Evolutionary conservation across 2,113 vertebrate genomes (phyloP).

Genomic region (Mustela nigripes): DNA sequence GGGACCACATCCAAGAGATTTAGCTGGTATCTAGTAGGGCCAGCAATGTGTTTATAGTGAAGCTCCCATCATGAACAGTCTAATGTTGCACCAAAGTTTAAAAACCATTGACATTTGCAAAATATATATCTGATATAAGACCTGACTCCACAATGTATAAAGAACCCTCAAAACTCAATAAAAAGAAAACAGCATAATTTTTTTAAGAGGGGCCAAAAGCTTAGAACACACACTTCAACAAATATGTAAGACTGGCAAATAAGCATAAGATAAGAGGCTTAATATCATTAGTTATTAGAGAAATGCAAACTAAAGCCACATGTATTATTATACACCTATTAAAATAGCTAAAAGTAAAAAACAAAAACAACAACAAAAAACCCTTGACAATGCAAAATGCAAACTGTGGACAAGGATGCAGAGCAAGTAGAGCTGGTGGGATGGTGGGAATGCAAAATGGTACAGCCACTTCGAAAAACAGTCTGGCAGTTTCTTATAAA

Average conservation of each 20-base stretch:
- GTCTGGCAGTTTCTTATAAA: neutral
- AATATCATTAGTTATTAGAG: neutral
- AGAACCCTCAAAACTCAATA: neutral
- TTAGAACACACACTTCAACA: neutral
- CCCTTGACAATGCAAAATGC: neutral
- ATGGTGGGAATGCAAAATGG: neutral
- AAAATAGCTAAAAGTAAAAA: neutral
- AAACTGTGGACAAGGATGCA: neutral
- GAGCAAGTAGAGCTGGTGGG: neutral
- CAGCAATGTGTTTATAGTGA: neutral
- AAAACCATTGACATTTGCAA: neutral
- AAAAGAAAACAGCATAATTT: neutral
- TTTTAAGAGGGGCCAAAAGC: neutral
- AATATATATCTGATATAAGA: neutral
- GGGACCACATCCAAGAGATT: neutral
- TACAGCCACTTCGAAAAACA: neutral
- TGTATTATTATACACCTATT: neutral
- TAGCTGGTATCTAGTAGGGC: neutral
- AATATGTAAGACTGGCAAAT: neutral
- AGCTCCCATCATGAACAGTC: neutral
- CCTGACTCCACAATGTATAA: neutral
- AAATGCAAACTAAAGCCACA: conserved; percentile 41
- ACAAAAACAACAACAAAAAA: neutral
- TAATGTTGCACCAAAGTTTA: neutral
- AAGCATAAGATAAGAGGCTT: neutral